Evolutionary conservation across 2,797 vertebrate genomes (phyloP), one percentile per base, ranked within the genome.

Genomic region (Urophycis tenuis): DNA sequence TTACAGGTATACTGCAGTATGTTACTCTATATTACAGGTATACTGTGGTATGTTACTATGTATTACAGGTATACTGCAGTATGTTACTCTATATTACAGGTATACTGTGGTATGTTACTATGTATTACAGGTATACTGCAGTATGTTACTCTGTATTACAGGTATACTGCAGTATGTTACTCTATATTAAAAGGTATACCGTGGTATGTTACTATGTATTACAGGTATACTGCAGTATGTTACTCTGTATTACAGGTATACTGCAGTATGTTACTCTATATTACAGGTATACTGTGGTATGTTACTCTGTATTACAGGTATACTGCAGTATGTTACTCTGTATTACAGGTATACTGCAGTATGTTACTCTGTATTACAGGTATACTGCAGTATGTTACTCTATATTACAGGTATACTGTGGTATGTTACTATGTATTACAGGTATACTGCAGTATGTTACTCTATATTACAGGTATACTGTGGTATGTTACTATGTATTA

Each of bases 401-500:
- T 93, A 94, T 35, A 96, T 92, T 0, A 95, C 93, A 0, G 97
- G 96, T 29, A 95, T 95, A 31, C 29, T 70, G 29, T 14, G 15
- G 1, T 70, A 64, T 41, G 14, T 8, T 11, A 41, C 39, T 22
- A 3, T 5, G 19, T 3, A 64, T 1, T 10, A 64, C 39, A 41
- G 6, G 14, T 5, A 25, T 64, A 6, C 7, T 64, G 53, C n/a
- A 64, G 53, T 9, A 36, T 29, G 29, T 25, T 0, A 67, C 60
- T 49, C 12, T 67, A 17, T 12, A 29, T 87, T 99, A 97, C 32
- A 99, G 97, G 96, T 0, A 97, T 99, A 85, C 98, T 95, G 0
- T 97, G 96, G 3, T 98, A 96, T 1, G 96, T 92, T 0, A 99
- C 89, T 99, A 96, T 98, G 90, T 69, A 67, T 7, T 67, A 67